Base-by-base conservation (phyloP, 2,797 vertebrate genomes). In the Phoebastria nigripes region DNA sequence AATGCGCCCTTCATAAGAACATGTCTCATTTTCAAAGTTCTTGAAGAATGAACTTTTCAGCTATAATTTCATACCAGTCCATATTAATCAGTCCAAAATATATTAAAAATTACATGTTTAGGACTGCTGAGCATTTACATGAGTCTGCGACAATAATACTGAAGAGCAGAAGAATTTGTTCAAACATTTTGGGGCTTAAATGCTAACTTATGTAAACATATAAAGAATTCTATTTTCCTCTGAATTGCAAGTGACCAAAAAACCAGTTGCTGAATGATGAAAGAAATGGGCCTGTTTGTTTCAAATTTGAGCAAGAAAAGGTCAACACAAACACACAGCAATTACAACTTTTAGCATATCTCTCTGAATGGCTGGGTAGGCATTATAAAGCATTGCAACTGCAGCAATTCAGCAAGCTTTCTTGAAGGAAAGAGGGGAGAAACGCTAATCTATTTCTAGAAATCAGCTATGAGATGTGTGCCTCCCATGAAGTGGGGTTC, bases 281-380 rank as follows among this genome's bases (percentile, higher is more conserved):
- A 91, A 90, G 66, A 73, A 94, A 91, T 18, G 62, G 66, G 87
- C 37, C 82, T 84, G 77, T 52, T 87, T 89, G 93, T 90, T 96
- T 94, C 79, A 87, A 76, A 41, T 63, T 2, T 82, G 35, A 93
- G 54, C 56, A 86, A 79, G 70, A 84, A 94, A 89, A 72, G n/a
- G 91, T 47, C 70, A 96, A 91, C 70, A 83, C 69, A 89, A 92
- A 33, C 83, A 87, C 39, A 55, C 28, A 79, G 72, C 89, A 94
- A 93, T 88, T 89, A 82, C 86, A 96, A 87, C 81, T 93, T 90
- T 46, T 15, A 93, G 92, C 80, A 24, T 71, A 26, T 74, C 70
- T 82, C 71, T 93, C 69, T 58, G 67, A 95, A 93, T 24, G 55
- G 76, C 70, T 93, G 72, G 65, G 39, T 37, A 85, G 52, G 44